A percentile compares a stretch with the other conserved stretches of the same genome.
phyloP scores from a whole-genome alignment of 2,797 vertebrate species.

The Megalops cyprinoides region DNA sequence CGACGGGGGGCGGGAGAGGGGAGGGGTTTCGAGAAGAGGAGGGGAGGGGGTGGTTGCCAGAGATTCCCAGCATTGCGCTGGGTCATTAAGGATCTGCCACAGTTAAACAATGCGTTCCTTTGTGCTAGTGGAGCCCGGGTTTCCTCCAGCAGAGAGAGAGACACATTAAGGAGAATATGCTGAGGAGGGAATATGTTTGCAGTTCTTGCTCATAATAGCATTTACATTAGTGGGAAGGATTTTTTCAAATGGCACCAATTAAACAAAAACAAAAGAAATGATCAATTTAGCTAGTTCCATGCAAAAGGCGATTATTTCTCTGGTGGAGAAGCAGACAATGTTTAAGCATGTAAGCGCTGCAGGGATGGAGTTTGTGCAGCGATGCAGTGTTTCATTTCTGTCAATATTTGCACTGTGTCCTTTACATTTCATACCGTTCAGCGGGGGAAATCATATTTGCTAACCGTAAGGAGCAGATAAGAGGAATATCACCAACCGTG shows the following conservation, averaged over 20 bases:
- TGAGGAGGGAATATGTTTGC: neutral
- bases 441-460: neutral
- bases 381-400: too few species aligned
- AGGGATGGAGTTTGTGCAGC: neutral
- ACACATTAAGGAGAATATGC: conserved; percentile 23
- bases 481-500: neutral
- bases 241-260: conserved; percentile 23
- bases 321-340: too few species aligned
- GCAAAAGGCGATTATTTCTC: too few species aligned
- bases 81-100: conserved; percentile 82
- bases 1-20: conserved; percentile 76
- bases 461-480: neutral
- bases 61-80: conserved; percentile 76
- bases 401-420: too few species aligned
- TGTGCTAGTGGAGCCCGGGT: conserved; percentile 77
- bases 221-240: neutral
- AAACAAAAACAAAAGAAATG: neutral
- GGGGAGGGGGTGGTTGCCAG: conserved; percentile 72
- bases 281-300: too few species aligned
- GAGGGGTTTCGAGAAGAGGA: conserved; percentile 74
- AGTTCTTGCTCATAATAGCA: neutral
- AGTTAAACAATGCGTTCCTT: conserved; percentile 83
- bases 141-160: conserved; percentile 65
- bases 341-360: neutral
- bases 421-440: neutral